These are phyloP conservation scores for Bradynema listronoti DNA, from an alignment of 1,140 invertebrate genomes.

Conservation along the genomic window DNA sequence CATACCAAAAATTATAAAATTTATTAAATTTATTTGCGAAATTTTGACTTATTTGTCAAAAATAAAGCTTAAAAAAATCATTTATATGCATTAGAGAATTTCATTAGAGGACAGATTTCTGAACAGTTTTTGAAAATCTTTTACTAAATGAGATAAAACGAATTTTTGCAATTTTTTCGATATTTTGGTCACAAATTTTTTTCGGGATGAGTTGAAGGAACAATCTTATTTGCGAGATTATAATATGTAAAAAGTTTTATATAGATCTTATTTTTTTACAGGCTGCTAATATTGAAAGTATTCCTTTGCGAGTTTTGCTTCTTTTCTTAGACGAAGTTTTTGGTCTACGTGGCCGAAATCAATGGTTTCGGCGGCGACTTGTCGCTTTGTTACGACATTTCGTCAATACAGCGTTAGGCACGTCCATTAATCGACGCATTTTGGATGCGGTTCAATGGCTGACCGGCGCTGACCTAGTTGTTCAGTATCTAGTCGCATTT, in stretches of 20 bases:
- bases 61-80: too few relatives aligned
- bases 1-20: too few relatives aligned
- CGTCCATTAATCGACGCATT: slow-evolving; percentile 79
- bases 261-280: slow-evolving; percentile 1
- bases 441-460: slow-evolving; percentile 80
- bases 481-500: slow-evolving; percentile 76
- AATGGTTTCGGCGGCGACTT: slow-evolving; percentile 76
- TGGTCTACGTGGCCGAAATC: slow-evolving; percentile 76
- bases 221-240: too few relatives aligned
- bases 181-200: slow-evolving; percentile 6
- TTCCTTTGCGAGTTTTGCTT: slow-evolving; percentile 76
- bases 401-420: slow-evolving; percentile 72
- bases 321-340: slow-evolving; percentile 84
- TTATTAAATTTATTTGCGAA: too few relatives aligned
- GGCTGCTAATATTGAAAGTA: slow-evolving; percentile 69
- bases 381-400: slow-evolving; percentile 73
- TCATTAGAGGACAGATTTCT: too few relatives aligned
- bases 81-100: too few relatives aligned
- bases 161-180: too few relatives aligned
- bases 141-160: too few relatives aligned
- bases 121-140: too few relatives aligned
- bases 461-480: slow-evolving; percentile 79
- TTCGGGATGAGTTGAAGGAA: slow-evolving; percentile 6
- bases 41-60: too few relatives aligned
- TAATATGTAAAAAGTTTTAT: too few relatives aligned